These are phyloP conservation scores for Corythornis vintsioides DNA, from an alignment of 2,113 vertebrate genomes.

Conservation along the genomic window DNA sequence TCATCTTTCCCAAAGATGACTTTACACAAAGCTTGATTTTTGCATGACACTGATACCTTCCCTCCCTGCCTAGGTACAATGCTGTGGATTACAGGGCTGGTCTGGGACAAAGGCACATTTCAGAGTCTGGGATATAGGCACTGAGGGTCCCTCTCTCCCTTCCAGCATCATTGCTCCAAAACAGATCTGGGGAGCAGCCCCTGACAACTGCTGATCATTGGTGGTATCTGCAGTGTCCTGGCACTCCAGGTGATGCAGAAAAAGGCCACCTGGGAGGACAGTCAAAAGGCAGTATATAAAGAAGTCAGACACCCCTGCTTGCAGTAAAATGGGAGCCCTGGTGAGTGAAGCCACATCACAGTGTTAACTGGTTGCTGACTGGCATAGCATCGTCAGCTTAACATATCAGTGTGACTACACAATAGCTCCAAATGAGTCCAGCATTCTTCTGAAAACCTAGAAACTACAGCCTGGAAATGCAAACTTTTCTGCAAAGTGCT, in stretches of 20 bases:
- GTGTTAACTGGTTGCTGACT: not conserved
- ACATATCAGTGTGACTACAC: not conserved
- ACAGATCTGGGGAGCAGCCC: not conserved
- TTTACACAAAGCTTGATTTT: not conserved
- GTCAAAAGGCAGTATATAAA: not conserved
- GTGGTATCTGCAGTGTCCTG: not conserved
- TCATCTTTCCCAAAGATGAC: not conserved
- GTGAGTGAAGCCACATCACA: accelerated
- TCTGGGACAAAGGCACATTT: not conserved
- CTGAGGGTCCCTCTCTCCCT: not conserved
- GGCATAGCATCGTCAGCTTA: not conserved
- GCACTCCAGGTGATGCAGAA: not conserved
- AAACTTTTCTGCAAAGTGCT: not conserved
- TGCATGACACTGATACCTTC: not conserved
- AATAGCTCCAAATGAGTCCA: not conserved
- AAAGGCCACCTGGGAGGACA: not conserved
- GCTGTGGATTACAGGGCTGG: not conserved
- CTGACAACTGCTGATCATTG: not conserved
- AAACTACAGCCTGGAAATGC: not conserved
- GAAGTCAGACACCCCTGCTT: not conserved
- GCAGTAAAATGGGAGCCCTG: not conserved
- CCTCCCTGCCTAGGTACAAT: not conserved
- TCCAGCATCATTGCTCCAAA: not conserved
- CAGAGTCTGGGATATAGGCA: not conserved
- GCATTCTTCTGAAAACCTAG: not conserved